These are phyloP conservation scores for Myrmophylax atrothorax DNA, from an alignment of 2,113 vertebrate species.

Conservation along the genomic window DNA sequence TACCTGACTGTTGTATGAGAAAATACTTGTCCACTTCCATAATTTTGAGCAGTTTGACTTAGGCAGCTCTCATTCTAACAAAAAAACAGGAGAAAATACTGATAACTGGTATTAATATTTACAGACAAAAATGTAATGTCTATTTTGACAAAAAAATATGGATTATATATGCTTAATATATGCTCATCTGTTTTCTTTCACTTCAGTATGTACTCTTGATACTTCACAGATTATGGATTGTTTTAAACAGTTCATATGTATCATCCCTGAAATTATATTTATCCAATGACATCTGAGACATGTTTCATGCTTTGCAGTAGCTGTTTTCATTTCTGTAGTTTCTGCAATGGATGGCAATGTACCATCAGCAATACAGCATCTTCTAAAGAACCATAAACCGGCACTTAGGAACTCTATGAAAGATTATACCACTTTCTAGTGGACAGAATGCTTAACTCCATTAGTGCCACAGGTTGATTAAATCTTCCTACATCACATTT, in stretches of 20 bases:
- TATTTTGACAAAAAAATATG: background rate
- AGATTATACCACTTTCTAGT: conserved; percentile 54
- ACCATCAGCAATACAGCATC: background rate
- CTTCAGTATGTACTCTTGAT: background rate
- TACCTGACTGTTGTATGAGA: fast-evolving
- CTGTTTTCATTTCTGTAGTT: background rate
- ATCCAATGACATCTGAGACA: background rate
- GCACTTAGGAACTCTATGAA: conserved; percentile 53
- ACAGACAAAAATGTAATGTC: background rate
- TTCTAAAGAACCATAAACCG: conserved; percentile 39
- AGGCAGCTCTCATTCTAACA: background rate
- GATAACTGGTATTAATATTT: background rate
- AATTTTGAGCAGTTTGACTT: background rate
- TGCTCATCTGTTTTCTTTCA: background rate
- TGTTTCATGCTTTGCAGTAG: background rate
- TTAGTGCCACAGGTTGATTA: conserved; percentile 65
- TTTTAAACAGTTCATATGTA: background rate
- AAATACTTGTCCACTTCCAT: background rate
- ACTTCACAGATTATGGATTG: background rate
- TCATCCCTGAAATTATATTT: background rate
- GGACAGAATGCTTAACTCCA: conserved; percentile 66
- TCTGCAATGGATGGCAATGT: background rate
- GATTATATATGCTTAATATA: background rate
- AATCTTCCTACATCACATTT: conserved; percentile 69
- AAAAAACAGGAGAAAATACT: background rate